A percentile compares a stretch with the other conserved stretches of the same genome.
Conservation (phyloP, 1,140 invertebrate species). For the Conus ventricosus region DNA sequence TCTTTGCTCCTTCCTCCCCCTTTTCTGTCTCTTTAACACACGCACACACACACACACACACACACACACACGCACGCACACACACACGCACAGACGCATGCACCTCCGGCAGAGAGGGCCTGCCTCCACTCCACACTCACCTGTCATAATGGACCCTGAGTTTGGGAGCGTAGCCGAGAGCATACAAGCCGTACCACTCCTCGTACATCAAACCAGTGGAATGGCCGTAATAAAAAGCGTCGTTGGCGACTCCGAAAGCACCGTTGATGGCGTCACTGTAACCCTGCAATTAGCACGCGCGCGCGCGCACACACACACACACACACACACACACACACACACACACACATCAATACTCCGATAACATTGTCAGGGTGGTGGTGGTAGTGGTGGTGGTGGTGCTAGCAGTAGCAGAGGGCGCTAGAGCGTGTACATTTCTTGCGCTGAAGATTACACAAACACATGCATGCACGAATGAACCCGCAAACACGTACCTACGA, state of each 20-base stretch:
- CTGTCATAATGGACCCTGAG: conserved; percentile 52
- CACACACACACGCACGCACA: not conserved
- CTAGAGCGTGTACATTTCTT: too few species aligned
- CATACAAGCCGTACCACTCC: conserved; percentile 37
- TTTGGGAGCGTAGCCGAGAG: conserved; percentile 36
- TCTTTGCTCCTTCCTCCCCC: too few species aligned
- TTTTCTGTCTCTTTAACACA: not conserved
- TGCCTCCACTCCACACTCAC: not conserved
- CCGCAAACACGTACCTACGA: too few species aligned
- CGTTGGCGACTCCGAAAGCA: conserved; percentile 51
- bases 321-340: not conserved
- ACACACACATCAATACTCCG: not conserved
- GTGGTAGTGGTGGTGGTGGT: too few species aligned
- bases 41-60: conserved; percentile 6
- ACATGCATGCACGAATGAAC: too few species aligned
- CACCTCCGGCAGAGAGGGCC: not conserved
- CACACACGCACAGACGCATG: not conserved
- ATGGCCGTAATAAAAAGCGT: conserved; percentile 51
- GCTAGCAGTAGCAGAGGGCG: too few species aligned
- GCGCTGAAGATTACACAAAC: too few species aligned
- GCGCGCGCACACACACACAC: not conserved
- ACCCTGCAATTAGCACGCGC: not conserved
- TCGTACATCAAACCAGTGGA: conserved; percentile 46
- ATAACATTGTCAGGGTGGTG: too few species aligned
- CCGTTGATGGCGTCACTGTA: conserved; percentile 45